These are phyloP conservation scores for Dexiosoma caninum DNA, from an alignment of 2,888 invertebrate genomes.

Conservation along the genomic window DNA sequence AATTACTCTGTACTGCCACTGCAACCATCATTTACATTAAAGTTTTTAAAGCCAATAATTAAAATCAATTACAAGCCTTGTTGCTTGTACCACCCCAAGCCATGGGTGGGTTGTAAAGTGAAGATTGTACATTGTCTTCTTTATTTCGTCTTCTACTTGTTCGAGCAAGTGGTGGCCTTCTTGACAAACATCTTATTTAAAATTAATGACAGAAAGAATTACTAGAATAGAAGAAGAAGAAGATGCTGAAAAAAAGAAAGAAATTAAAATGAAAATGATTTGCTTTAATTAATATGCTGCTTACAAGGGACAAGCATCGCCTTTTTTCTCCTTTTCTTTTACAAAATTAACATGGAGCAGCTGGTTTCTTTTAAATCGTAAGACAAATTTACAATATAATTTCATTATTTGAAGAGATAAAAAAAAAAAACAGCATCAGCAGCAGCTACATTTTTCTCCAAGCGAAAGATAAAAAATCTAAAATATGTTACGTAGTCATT, in stretches of 20 bases:
- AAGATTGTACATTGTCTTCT: slow-evolving; percentile 30
- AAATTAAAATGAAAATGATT: slow-evolving; percentile 21
- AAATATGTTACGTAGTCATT: too few species aligned
- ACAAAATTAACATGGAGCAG: slow-evolving; percentile 18
- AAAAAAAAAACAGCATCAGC: too few species aligned
- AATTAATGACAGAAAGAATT: slow-evolving; percentile 5
- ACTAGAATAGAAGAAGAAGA: not conserved
- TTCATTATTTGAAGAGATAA: too few species aligned
- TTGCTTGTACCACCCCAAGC: slow-evolving; percentile 53
- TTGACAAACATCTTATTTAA: slow-evolving; percentile 30
- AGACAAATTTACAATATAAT: too few species aligned
- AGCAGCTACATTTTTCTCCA: too few species aligned
- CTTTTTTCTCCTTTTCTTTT: not conserved
- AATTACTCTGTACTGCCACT: not conserved
- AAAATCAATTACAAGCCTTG: slow-evolving; percentile 61
- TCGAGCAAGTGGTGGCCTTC: slow-evolving; percentile 22
- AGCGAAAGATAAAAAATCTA: too few species aligned
- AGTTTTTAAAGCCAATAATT: slow-evolving; percentile 37
- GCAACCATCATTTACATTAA: not conserved
- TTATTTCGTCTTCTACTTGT: not conserved
- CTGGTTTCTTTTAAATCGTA: not conserved
- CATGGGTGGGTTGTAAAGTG: slow-evolving; percentile 39
- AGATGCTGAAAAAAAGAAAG: too few species aligned
- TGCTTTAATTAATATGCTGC: slow-evolving; percentile 48
- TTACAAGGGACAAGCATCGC: not conserved